Evolutionary conservation across 2,113 vertebrate species (phyloP), one percentile per base, ranked within the genome.

Genomic region (Lutjanus erythropterus): DNA sequence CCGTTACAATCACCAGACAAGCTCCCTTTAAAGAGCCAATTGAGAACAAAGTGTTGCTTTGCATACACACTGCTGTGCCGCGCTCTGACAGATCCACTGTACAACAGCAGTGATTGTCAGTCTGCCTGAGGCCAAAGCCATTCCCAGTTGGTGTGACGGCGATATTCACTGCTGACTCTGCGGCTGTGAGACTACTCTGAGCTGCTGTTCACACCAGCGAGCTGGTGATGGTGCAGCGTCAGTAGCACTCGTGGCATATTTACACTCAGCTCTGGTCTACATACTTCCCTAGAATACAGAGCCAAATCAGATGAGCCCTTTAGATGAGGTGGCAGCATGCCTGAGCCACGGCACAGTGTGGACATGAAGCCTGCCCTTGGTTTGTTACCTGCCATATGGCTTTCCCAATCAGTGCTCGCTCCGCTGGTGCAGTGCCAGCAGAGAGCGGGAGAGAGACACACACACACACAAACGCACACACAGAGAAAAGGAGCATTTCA

Each of bases 311-410:
- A 88, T 84, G 71, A 89, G 79, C 81, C 42, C 69, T 82, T 82
- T 49, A 58, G 71, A 85, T 80, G 78, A 85, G 25, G 72, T 90
- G 89, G 89, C 89, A 85, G 73, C 49, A 19, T 78, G 89, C 89
- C 87, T 60, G 84, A 77, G 83, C 85, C 31, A 6, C 55, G 1
- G 71, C 65, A 78, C 84, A 76, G 75, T 79, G 76, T 80, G 75
- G 80, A 84, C 88, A 82, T 72, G 76, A 80, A 77, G 76, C 75
- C 83, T 84, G 86, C 74, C 76, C 80, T 89, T 88, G 78, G 77
- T 87, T 81, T 91, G 81, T 90, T 86, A 88, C 89, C 86, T 89
- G 89, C 91, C 91, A 89, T 92, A 93, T 92, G 92, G 89, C 87
- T 90, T 86, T 82, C 79, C 83, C 81, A 85, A 87, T 87, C 89